These are phyloP conservation scores for Nymphicus hollandicus DNA, from an alignment of 2,113 vertebrate genomes.

Conservation along the genomic window DNA sequence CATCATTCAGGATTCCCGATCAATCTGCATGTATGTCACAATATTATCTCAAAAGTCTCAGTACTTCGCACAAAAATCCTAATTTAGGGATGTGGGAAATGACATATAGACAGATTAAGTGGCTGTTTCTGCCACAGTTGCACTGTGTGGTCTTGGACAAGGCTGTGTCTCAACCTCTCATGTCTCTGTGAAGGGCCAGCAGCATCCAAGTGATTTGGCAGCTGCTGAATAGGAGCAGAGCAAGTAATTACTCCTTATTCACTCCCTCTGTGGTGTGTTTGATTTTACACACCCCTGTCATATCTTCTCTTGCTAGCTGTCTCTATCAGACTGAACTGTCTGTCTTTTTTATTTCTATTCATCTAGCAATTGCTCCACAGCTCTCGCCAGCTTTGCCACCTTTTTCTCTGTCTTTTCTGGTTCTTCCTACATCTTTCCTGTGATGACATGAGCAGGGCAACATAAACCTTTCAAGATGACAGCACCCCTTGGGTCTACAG, in stretches of 20 bases:
- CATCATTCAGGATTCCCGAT: neutral
- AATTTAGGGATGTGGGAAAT: neutral
- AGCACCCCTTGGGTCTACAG: rapidly evolving
- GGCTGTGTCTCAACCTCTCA: neutral
- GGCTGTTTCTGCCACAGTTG: neutral
- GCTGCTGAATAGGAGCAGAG: neutral
- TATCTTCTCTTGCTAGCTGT: neutral
- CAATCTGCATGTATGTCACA: neutral
- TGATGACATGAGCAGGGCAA: neutral
- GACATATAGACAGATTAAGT: neutral
- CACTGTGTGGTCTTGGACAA: neutral
- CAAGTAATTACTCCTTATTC: neutral
- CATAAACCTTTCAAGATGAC: neutral
- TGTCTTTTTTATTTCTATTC: neutral
- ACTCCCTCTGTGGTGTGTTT: neutral
- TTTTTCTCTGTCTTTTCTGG: neutral
- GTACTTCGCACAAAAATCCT: neutral
- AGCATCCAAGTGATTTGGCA: neutral
- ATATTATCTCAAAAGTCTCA: neutral
- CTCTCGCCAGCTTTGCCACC: neutral
- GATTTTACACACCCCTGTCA: neutral
- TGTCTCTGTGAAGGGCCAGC: neutral
- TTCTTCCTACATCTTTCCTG: neutral
- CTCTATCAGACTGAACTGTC: neutral
- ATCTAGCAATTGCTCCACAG: neutral